Percentiles rank a stretch among this genome's conserved stretches.
These are phyloP conservation scores for Pitangus sulphuratus DNA, from an alignment of 2,797 vertebrate species.

Conservation along the genomic window DNA sequence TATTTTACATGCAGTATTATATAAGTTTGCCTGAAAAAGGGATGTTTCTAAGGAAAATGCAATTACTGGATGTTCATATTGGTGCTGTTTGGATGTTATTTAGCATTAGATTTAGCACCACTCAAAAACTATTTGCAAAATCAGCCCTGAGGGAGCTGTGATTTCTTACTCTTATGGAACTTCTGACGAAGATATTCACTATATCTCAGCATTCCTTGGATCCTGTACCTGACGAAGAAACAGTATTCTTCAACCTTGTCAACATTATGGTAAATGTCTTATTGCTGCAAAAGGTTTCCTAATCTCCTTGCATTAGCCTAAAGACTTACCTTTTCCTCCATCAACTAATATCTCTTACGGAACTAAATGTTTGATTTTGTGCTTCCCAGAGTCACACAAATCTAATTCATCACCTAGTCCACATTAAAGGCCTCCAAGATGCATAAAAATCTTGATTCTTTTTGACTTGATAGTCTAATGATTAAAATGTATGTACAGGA, in stretches of 20 bases:
- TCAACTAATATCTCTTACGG: rapidly evolving
- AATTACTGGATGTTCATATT: not conserved
- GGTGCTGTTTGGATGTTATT: not conserved
- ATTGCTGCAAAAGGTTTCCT: not conserved
- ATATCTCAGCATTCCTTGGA: not conserved
- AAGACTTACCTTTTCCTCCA: not conserved
- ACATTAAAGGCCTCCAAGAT: not conserved
- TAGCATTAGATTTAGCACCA: not conserved
- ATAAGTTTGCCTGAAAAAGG: not conserved
- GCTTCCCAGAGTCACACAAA: not conserved
- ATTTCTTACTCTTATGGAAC: not conserved
- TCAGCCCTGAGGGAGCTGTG: not conserved
- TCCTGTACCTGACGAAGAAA: not conserved
- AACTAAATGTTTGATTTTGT: not conserved
- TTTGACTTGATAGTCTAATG: not conserved
- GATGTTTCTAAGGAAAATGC: not conserved
- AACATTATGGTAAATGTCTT: not conserved
- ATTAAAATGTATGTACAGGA: rapidly evolving
- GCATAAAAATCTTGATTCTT: not conserved
- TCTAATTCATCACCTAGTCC: not conserved
- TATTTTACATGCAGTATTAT: not conserved
- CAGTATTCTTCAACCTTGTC: not conserved
- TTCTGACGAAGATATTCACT: not conserved
- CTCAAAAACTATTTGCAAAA: not conserved
- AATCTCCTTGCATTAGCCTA: not conserved